Conservation (phyloP, 2,113 vertebrate species). For the Taurulus bubalis region DNA sequence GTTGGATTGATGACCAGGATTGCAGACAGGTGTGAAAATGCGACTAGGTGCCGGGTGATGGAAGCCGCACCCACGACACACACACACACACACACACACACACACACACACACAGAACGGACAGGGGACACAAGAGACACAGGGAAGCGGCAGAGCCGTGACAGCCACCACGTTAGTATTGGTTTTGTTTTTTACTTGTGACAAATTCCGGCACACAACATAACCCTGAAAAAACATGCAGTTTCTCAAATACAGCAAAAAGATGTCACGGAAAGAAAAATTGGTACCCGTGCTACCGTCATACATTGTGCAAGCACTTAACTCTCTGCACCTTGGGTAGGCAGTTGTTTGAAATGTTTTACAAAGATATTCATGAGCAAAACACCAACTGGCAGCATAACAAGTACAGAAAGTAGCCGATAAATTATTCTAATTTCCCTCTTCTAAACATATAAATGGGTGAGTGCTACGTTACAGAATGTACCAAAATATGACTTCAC, state of each 20-base stretch:
- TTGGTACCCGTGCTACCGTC: slow-evolving; percentile 5
- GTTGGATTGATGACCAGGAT: too few species aligned
- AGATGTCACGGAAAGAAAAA: slow-evolving; percentile 27
- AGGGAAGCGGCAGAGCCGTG: too few species aligned
- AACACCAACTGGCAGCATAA: not conserved
- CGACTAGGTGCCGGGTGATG: too few species aligned
- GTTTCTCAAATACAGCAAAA: not conserved
- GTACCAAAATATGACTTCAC: not conserved
- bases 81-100: too few species aligned
- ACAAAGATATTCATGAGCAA: not conserved
- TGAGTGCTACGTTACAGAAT: not conserved
- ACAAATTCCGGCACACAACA: not conserved
- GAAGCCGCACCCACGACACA: too few species aligned
- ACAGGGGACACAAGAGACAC: too few species aligned
- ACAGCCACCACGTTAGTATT: not conserved
- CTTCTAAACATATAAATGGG: not conserved
- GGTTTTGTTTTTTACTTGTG: not conserved
- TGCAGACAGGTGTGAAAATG: too few species aligned
- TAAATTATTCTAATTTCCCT: not conserved
- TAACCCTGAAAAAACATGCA: not conserved
- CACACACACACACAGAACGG: too few species aligned
- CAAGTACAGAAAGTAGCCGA: not conserved
- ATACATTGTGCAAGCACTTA: slow-evolving; percentile 25
- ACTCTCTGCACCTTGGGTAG: not conserved
- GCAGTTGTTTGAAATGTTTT: slow-evolving; percentile 10